phyloP scores from a whole-genome alignment of 2,797 vertebrate genomes.

The Pseudochirops corinnae region DNA sequence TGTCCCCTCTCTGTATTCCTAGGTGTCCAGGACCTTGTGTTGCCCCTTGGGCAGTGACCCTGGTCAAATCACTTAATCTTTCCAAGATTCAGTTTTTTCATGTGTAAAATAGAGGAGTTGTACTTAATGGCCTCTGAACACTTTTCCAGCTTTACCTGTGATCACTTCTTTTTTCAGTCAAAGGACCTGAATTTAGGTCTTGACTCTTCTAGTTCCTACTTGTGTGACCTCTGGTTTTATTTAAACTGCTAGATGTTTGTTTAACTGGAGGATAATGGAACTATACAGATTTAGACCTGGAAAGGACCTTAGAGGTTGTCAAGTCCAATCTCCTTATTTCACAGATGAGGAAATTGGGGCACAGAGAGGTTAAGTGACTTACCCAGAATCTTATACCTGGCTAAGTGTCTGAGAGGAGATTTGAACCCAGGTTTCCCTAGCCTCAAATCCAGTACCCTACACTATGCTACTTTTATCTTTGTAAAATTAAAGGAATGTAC shows the following conservation, averaged over 20 bases:
- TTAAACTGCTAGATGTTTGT: neutral
- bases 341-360: neutral
- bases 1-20: neutral
- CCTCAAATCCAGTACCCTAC: neutral
- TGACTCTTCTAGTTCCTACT: neutral
- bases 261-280: neutral
- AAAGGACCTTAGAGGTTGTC: neutral
- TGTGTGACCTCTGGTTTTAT: neutral
- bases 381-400: neutral
- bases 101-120: neutral
- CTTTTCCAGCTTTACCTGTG: neutral
- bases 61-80: neutral
- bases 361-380: neutral
- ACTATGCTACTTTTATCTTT: neutral
- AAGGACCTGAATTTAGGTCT: neutral
- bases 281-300: neutral
- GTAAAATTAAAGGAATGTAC: neutral
- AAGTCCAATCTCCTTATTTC: neutral
- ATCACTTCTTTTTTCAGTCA: neutral
- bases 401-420: neutral
- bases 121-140: neutral
- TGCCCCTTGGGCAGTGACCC: neutral
- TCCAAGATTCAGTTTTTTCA: neutral
- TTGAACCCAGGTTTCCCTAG: neutral
- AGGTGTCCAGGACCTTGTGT: neutral